Base-by-base conservation (phyloP, 2,113 vertebrate species). In the Sterrhoptilus dennistouni region DNA sequence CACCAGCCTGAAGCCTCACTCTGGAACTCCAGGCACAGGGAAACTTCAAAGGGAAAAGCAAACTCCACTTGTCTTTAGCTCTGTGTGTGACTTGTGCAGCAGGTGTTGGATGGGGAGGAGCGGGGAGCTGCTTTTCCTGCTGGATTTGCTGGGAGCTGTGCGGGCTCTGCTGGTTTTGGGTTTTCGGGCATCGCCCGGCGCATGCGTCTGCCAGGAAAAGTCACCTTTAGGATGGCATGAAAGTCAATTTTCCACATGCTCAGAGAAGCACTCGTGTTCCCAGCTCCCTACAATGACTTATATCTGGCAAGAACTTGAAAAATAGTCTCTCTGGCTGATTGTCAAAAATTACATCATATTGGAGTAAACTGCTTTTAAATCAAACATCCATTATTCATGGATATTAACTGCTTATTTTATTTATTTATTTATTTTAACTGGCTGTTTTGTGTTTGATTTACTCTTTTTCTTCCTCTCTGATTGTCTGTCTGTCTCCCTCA, bases 331-430 rank as follows among this genome's bases (percentile, higher is more conserved):
- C 98, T 99, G 99, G 99, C 99, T 98, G 91, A 90, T 97, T 97
- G 98, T 99, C 98, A 99, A 99, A 98, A 96, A 98, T 99, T 98
- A 99, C 99, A 99, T 99, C 99, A 99, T 99, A 98, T 98, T 75
- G 93, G 98, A 98, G 98, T 98, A 98, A 98, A 98, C 98, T 97
- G 98, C 98, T 98, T 98, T 98, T 98, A 98, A 98, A 98, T 98
- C 97, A 97, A 97, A 91, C 98, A 98, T 98, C 98, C 98, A 98
- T 98, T 98, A 98, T 98, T 98, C 98, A 98, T 98, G 97, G 96
- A 97, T 98, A 98, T 98, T 98, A 98, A 98, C 98, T 97, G 97
- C 97, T 95, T 98, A 49, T 94, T 97, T 97, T 92, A 40, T 88
- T 90, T 50, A 97, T 97, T 89, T 89, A 45, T 89, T 89, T 89